phyloP scores from a whole-genome alignment of 1,140 invertebrate genomes.

The Lepidostoma basale region DNA sequence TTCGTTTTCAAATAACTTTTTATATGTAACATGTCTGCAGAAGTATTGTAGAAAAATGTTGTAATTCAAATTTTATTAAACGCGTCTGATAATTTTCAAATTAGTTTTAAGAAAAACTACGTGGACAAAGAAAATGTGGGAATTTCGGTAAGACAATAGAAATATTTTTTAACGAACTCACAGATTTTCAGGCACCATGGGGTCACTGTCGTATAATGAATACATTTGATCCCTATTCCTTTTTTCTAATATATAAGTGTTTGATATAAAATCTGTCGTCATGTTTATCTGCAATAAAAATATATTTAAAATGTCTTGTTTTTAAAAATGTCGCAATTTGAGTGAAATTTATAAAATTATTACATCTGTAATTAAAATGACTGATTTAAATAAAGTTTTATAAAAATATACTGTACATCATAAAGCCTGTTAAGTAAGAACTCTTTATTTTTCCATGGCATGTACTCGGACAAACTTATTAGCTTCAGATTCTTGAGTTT shows the following conservation, averaged over 20 bases:
- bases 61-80: too few species aligned
- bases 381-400: not conserved
- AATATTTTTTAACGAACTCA: constrained; percentile 13
- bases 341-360: too few species aligned
- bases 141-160: not conserved
- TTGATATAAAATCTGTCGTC: constrained; percentile 10
- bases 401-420: not conserved
- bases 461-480: constrained; percentile 4
- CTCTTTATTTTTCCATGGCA: constrained; percentile 29
- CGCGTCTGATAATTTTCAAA: too few species aligned
- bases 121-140: too few species aligned
- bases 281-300: constrained; percentile 14
- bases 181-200: constrained; percentile 29
- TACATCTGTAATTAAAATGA: not conserved
- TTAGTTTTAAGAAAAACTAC: too few species aligned
- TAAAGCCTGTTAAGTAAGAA: not conserved
- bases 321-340: too few species aligned
- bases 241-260: constrained; percentile 9
- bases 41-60: too few species aligned
- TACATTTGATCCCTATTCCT: not conserved
- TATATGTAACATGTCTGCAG: too few species aligned
- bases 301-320: too few species aligned
- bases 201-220: constrained; percentile 11
- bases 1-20: too few species aligned
- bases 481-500: constrained; percentile 12